Base-by-base conservation (phyloP, 1,140 invertebrate genomes). In the Zaprionus nigranus region DNA sequence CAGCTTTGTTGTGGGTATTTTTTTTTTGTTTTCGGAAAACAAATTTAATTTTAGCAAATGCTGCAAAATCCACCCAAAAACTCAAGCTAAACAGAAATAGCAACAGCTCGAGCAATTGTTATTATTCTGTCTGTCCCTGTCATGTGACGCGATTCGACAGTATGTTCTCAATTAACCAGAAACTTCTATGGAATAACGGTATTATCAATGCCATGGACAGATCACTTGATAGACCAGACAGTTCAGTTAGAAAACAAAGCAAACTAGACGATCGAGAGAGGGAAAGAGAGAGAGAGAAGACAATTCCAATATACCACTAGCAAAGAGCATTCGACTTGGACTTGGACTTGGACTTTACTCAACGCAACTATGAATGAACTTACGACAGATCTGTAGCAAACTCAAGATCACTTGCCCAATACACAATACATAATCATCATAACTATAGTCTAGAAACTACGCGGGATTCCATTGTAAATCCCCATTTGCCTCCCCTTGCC, bases 21-120 rank as follows among this genome's bases (percentile, higher is more conserved):
- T 77, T 77, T 66, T 82, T 71, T 77, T 62, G 38, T 70, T 74
- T 82, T 79, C 40, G 40, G 49, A 77, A 77, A 76, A 75, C 60
- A 74, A 77, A 62, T 68, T 79, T 11, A 61, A 69, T 73, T 75
- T 73, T 73, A 64, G 65, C 67, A 75, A 87, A 73, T 30, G 76
- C n/a, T 38, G 59, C 51, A 83, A 80, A 79, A 65, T 40, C 17
- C 28, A 64, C 69, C 22, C 68, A 78, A 75, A 72, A 67, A 72
- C 60, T 24, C n/a, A 22, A 15, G n/a, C 5, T 4, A 65, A 28
- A 3, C 1, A 43, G 17, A 11, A 13, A 30, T 7, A 30, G 49
- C 15, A 49, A 38, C 34, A n/a, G 15, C 53, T 34, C 11, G 9
- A 34, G 30, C 30, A 34, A 34, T 34, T 34, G 30, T 34, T n/a